phyloP scores from a whole-genome alignment of 2,113 vertebrate genomes.

The Scomber colias region DNA sequence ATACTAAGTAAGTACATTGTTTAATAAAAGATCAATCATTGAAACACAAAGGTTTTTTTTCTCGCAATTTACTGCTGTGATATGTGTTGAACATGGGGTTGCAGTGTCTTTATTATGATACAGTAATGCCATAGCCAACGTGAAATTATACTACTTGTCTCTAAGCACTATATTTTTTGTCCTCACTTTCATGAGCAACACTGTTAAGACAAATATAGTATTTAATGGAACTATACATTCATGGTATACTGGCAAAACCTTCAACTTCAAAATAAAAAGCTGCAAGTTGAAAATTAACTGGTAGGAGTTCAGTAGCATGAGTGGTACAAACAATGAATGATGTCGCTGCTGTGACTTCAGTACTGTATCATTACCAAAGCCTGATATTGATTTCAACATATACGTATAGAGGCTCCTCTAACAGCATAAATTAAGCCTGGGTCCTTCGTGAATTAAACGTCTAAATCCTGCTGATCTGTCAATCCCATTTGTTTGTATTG shows the following conservation, averaged over 20 bases:
- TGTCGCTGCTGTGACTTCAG: not conserved
- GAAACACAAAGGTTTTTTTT: not conserved
- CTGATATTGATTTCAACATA: not conserved
- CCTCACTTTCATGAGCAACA: too few relatives aligned
- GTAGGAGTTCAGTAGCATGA: not conserved
- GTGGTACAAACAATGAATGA: not conserved
- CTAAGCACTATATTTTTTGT: not conserved
- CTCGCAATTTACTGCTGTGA: not conserved
- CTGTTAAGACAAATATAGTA: not conserved
- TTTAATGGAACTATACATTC: not conserved
- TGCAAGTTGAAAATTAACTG: not conserved
- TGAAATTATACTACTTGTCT: not conserved
- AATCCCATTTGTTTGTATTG: not conserved
- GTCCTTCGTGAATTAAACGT: not conserved
- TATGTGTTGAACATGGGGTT: not conserved
- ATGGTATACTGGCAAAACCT: not conserved
- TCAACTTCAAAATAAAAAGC: not conserved
- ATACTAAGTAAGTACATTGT: not conserved
- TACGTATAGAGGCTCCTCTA: not conserved
- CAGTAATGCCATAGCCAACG: not conserved
- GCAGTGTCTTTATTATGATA: conserved; percentile 1
- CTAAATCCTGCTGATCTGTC: not conserved
- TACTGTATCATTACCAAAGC: not conserved
- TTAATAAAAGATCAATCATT: not conserved
- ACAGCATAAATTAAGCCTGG: not conserved